These are phyloP conservation scores for Pseudococcus jackbeardsleyi DNA, from an alignment of 2,888 invertebrate genomes.

Conservation along the genomic window DNA sequence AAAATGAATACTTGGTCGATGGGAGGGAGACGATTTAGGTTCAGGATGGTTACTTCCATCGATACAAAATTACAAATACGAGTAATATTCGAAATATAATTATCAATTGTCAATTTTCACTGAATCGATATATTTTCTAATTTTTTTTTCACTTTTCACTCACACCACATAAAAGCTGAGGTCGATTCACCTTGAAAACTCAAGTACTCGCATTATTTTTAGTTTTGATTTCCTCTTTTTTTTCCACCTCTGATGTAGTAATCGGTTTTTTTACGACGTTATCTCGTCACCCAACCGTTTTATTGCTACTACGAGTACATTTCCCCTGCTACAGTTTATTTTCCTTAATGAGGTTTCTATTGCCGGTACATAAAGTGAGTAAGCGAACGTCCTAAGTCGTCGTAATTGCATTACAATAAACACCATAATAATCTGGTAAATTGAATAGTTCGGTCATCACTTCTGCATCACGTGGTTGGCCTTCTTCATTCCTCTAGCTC, in stretches of 20 bases:
- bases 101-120: too few relatives aligned
- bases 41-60: too few relatives aligned
- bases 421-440: neutral
- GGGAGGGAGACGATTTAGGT: too few relatives aligned
- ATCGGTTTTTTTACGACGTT: neutral
- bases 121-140: neutral
- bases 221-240: neutral
- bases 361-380: neutral
- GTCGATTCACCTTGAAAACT: neutral
- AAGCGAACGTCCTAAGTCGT: neutral
- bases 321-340: neutral
- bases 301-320: neutral
- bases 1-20: too few relatives aligned
- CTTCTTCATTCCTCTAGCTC: neutral
- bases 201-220: neutral
- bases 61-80: too few relatives aligned
- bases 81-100: too few relatives aligned
- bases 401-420: slow-evolving; percentile 3
- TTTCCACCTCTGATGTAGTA: neutral
- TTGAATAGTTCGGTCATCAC: neutral
- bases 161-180: neutral
- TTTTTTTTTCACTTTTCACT: neutral
- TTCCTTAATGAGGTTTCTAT: neutral
- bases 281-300: neutral
- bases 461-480: neutral